Percentiles rank a stretch among this genome's conserved stretches.
Conservation (phyloP, 2,797 vertebrate species). For the Coendou prehensilis region DNA sequence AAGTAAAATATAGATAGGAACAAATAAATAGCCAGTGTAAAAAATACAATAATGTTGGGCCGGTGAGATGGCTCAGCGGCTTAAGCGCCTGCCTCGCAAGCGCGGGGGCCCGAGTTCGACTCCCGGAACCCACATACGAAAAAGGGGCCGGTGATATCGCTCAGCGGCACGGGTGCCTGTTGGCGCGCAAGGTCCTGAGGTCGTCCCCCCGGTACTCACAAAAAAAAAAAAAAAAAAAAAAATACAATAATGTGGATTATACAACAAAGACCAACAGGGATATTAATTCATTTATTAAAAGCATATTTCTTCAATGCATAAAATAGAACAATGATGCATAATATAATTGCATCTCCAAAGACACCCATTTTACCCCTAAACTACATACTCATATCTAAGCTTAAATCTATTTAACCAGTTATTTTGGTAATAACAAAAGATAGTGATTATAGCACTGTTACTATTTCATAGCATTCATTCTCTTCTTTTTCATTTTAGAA, state of each 20-base stretch:
- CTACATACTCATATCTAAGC: background rate
- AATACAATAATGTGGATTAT: background rate
- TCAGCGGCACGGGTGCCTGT: no score
- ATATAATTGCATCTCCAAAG: background rate
- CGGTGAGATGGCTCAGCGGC: no score
- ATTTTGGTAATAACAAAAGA: background rate
- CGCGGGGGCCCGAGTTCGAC: no score
- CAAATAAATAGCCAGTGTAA: background rate
- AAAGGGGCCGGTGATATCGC: no score
- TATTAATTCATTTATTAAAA: background rate
- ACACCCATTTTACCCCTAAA: background rate
- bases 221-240: no score
- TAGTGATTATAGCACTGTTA: background rate
- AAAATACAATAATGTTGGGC: background rate
- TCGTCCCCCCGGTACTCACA: no score
- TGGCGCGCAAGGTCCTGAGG: no score
- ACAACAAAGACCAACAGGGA: background rate
- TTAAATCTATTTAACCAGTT: background rate
- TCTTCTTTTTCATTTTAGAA: conserved; percentile 25
- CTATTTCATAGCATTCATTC: background rate
- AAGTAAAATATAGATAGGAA: background rate
- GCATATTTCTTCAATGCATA: background rate
- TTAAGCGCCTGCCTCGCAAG: no score
- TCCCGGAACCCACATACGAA: no score
- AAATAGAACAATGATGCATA: background rate